Evolutionary conservation across 2,888 invertebrate genomes (phyloP).

Genomic region (Dryobotodes eremita): DNA sequence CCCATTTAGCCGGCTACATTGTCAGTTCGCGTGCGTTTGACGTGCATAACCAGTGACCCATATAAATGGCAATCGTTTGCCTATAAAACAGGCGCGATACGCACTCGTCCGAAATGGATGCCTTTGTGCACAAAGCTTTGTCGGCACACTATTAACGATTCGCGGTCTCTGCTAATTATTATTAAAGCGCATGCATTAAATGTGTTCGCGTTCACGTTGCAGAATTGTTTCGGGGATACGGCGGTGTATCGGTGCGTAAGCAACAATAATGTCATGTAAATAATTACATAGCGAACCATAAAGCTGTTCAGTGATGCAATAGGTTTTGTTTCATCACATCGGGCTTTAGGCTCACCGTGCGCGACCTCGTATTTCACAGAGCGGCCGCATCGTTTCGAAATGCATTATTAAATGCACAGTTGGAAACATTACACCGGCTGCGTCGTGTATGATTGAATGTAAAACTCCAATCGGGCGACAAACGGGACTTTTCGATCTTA

Average conservation of each 20-base stretch:
- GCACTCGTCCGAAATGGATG: slow-evolving; percentile 79
- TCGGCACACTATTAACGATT: slow-evolving; percentile 79
- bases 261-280: slow-evolving; percentile 87
- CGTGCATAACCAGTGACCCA: slow-evolving; percentile 82
- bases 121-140: slow-evolving; percentile 87
- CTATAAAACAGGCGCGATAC: slow-evolving; percentile 70
- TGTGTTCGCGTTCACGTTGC: slow-evolving; percentile 72
- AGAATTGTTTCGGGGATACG: slow-evolving; percentile 71
- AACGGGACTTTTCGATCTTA: slow-evolving; percentile 69
- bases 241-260: slow-evolving; percentile 72
- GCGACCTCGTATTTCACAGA: slow-evolving; percentile 89
- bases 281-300: slow-evolving; percentile 87
- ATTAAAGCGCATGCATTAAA: slow-evolving; percentile 74
- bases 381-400: slow-evolving; percentile 89
- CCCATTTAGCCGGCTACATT: slow-evolving; percentile 71
- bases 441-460: slow-evolving; percentile 79
- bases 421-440: slow-evolving; percentile 81
- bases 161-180: slow-evolving; percentile 83
- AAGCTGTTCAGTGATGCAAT: slow-evolving; percentile 87
- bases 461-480: slow-evolving; percentile 73
- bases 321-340: slow-evolving; percentile 88
- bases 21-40: slow-evolving; percentile 78
- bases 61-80: slow-evolving; percentile 79
- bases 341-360: slow-evolving; percentile 86
- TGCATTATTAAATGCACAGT: slow-evolving; percentile 89